Evolutionary conservation across 2,797 vertebrate species (phyloP).

Genomic region (Spinibarbus caldwelli): DNA sequence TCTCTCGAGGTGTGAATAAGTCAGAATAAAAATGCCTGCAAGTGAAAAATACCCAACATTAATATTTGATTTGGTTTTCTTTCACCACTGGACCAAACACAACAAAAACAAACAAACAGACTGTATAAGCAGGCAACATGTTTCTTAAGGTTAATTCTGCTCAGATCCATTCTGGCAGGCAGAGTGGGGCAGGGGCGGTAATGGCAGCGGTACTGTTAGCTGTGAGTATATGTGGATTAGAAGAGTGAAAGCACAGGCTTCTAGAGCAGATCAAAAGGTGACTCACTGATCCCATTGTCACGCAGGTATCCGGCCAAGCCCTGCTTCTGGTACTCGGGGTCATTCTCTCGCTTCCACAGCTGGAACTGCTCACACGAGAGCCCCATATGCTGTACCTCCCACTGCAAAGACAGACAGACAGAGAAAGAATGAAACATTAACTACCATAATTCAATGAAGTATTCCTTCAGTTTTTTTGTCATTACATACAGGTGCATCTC

Average conservation of each 20-base stretch:
- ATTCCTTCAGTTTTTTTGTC: background rate
- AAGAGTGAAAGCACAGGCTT: background rate
- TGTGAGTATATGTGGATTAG: constrained; percentile 7
- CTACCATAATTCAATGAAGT: background rate
- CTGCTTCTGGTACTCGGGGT: constrained; percentile 90
- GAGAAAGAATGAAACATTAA: background rate
- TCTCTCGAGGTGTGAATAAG: background rate
- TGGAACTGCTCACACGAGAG: constrained; percentile 89
- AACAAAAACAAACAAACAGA: constrained; percentile 21
- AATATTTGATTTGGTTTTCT: constrained; percentile 28
- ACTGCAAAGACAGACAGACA: constrained; percentile 69
- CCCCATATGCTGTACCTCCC: constrained; percentile 88
- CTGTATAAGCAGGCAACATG: constrained; percentile 3
- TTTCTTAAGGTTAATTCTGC: constrained; percentile 1
- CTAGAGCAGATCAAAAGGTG: constrained; percentile 2
- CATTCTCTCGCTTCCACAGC: constrained; percentile 90
- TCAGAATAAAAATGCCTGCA: constrained; percentile 1
- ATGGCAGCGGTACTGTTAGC: constrained; percentile 5
- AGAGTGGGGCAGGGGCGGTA: background rate
- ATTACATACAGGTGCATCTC: no score
- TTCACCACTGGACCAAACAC: background rate
- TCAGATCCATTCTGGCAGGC: background rate
- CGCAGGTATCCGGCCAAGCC: constrained; percentile 89
- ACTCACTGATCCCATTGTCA: constrained; percentile 91
- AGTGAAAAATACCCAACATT: constrained; percentile 16